Conservation (phyloP, 1,140 invertebrate species). For the Halictus rubicundus region DNA sequence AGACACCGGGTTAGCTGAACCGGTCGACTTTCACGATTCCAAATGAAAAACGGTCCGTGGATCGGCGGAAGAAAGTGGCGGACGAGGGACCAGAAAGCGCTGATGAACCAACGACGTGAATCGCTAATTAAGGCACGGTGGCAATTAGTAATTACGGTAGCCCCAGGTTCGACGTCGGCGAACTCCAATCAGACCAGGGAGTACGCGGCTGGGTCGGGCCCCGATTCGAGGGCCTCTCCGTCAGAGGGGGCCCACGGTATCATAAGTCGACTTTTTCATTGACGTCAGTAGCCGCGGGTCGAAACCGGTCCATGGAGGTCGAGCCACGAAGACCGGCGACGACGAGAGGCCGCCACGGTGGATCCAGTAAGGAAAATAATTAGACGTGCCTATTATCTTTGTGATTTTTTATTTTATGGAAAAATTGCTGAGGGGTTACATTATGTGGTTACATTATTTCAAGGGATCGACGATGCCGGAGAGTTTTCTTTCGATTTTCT, state of each 20-base stretch:
- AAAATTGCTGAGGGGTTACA: no score
- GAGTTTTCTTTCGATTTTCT: no score
- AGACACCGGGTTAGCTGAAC: background rate
- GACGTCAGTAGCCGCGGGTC: constrained; percentile 66
- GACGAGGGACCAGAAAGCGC: background rate
- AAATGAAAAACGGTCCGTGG: constrained; percentile 30
- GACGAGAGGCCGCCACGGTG: constrained; percentile 12
- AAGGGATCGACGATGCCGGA: no score
- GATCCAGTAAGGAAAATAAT: no score
- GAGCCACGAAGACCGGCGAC: constrained; percentile 30
- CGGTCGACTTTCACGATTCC: constrained; percentile 17
- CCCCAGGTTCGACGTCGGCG: constrained; percentile 40
- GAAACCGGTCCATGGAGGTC: constrained; percentile 67
- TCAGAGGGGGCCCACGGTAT: constrained; percentile 59
- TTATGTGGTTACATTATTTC: no score
- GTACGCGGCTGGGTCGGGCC: no score
- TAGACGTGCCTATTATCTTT: no score
- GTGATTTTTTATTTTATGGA: no score
- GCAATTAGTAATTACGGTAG: constrained; percentile 76
- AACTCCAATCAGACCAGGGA: constrained; percentile 30
- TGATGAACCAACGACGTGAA: constrained; percentile 57
- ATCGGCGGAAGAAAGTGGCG: constrained; percentile 26
- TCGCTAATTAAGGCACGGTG: constrained; percentile 71
- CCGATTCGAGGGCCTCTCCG: background rate
- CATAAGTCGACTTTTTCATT: constrained; percentile 75